Percentiles rank a stretch among this genome's conserved stretches.
Evolutionary conservation across 37 sponge, comb jelly and placozoan species (phyloP).

Genomic region (Petrosia ficiformis): DNA sequence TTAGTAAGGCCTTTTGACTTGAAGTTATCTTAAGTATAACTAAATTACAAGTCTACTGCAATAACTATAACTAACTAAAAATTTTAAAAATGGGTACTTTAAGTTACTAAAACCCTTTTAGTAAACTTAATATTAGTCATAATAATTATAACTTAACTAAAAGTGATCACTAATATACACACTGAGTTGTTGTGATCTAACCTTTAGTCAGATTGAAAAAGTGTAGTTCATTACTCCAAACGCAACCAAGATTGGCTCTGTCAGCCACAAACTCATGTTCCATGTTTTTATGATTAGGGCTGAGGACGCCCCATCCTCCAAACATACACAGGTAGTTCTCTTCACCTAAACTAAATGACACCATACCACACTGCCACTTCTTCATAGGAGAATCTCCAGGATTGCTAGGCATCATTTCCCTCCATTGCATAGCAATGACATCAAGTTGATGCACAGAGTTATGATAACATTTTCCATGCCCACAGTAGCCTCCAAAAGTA

Average conservation of each 20-base stretch:
- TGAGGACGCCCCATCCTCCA: slow-evolving; percentile 6
- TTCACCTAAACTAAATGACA: not conserved
- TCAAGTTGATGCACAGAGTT: slow-evolving; percentile 7
- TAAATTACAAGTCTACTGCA: too few species aligned
- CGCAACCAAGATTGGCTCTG: not conserved
- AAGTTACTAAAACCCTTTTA: too few species aligned
- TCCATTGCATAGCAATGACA: not conserved
- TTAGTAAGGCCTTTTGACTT: too few species aligned
- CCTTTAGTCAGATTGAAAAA: slow-evolving; percentile 11
- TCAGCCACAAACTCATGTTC: slow-evolving; percentile 8
- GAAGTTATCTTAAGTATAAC: too few species aligned
- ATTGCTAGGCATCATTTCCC: not conserved
- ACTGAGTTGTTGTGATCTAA: not conserved
- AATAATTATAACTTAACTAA: too few species aligned
- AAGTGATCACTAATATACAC: too few species aligned
- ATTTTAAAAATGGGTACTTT: too few species aligned
- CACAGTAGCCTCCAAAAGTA: slow-evolving; percentile 7
- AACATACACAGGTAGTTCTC: not conserved
- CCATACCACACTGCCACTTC: slow-evolving; percentile 16
- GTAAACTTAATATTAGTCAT: too few species aligned
- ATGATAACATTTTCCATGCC: slow-evolving; percentile 5
- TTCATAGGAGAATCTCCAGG: slow-evolving; percentile 6
- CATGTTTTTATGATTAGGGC: not conserved
- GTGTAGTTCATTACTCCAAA: slow-evolving; percentile 11
- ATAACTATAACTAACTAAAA: too few species aligned